Base-by-base conservation (phyloP, 2,113 vertebrate species). In the Oncorhynchus keta region DNA sequence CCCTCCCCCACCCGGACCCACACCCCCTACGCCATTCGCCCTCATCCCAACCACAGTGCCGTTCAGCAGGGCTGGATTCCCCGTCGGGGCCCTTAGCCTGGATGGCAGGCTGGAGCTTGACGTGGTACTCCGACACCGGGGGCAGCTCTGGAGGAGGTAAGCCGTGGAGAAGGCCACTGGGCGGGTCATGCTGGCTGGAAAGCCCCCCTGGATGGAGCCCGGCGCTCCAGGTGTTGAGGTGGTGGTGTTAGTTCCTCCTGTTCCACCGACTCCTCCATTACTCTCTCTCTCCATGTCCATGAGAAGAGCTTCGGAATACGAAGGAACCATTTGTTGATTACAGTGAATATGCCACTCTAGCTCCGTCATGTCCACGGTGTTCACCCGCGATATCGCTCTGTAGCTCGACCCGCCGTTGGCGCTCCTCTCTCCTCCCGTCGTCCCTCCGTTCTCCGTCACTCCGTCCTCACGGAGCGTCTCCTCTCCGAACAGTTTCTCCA, bases 271-370 rank as follows among this genome's bases (percentile, higher is more conserved):
- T 26, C 22, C 65, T 26, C 65, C 65, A 4, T 45, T n/a, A 5
- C 66, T 32, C 13, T 32, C 28, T 11, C 59, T 68, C 26, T 93
- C 96, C 84, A 97, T 85, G 92, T 99, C 97, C 97, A 99, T 99
- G 48, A 99, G 94, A 75, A 98, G 93, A 0, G 97, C 97, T 77
- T 99, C 97, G 0, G 97, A 99, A 86, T 99, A 99, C 86, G 97
- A 98, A 65, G 97, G 97, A 71, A 98, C 97, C 92, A 99, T 93
- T 79, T 99, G 97, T 91, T 97, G 97, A 90, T 99, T 99, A 87
- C 96, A 98, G 45, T 97, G 95, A 85, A 99, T 99, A 90, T 99
- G 97, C 97, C 97, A 99, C 90, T 99, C 97, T 83, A 99, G 88
- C 85, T 99, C 97, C 0, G 97, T 98, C 93, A 97, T 98, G 92